A percentile compares a stretch with the other conserved stretches of the same genome.
Conservation (phyloP, 2,113 vertebrate genomes). For the Cavia aperea region DNA sequence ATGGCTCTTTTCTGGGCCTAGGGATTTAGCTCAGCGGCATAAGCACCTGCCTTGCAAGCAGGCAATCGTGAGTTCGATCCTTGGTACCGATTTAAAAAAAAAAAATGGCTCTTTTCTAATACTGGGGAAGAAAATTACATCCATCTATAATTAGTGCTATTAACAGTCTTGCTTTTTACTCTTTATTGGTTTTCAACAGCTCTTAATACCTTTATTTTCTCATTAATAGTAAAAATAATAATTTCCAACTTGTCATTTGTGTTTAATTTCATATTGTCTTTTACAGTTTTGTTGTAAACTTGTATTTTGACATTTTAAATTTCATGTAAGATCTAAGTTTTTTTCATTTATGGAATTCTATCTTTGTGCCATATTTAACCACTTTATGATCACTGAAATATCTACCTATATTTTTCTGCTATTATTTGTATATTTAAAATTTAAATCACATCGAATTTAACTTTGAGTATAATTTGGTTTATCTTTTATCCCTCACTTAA, state of each 20-base stretch:
- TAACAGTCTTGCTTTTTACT: not conserved
- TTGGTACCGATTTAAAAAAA: too few relatives aligned
- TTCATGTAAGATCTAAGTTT: not conserved
- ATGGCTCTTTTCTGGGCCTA: not conserved
- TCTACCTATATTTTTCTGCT: not conserved
- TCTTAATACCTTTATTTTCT: not conserved
- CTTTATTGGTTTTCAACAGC: not conserved
- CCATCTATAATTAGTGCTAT: not conserved
- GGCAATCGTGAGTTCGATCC: too few relatives aligned
- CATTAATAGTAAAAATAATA: not conserved
- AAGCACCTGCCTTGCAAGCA: too few relatives aligned
- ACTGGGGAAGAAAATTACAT: not conserved
- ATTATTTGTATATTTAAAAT: not conserved
- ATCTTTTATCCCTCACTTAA: not conserved
- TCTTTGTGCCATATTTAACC: not conserved
- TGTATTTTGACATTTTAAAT: not conserved
- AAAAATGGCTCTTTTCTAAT: not conserved
- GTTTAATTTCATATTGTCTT: not conserved
- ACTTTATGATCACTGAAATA: not conserved
- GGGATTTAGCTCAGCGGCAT: too few relatives aligned
- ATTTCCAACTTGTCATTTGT: not conserved
- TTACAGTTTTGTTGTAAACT: not conserved
- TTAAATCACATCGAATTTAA: not conserved
- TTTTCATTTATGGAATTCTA: not conserved
- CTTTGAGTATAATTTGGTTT: not conserved